phyloP scores from a whole-genome alignment of 2,888 invertebrate genomes.

The Drymonia ruficornis region DNA sequence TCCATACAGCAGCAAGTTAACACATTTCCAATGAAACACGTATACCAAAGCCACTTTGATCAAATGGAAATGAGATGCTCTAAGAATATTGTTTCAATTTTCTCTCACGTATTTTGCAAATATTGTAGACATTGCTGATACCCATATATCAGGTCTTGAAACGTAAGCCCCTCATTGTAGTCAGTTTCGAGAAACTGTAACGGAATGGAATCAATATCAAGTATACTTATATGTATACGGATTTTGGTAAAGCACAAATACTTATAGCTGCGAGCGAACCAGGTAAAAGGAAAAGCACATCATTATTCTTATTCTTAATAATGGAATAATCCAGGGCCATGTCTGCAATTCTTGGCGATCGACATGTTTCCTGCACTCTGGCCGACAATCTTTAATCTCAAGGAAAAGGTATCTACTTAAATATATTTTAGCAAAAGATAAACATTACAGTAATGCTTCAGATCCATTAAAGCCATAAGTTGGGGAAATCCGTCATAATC shows the following conservation, averaged over 20 bases:
- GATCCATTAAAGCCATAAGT: slow-evolving; percentile 29
- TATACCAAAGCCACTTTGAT: slow-evolving; percentile 13
- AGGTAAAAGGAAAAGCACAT: not conserved
- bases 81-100: slow-evolving; percentile 21
- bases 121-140: slow-evolving; percentile 17
- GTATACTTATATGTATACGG: not conserved
- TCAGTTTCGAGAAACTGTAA: not conserved
- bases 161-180: not conserved
- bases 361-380: too few relatives aligned
- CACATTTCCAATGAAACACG: slow-evolving; percentile 10
- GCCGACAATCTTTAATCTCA: too few relatives aligned
- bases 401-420: too few relatives aligned
- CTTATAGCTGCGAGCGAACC: not conserved
- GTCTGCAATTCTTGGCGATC: too few relatives aligned
- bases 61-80: slow-evolving; percentile 21
- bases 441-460: not conserved
- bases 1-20: slow-evolving; percentile 4
- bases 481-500: slow-evolving; percentile 49
- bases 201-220: not conserved
- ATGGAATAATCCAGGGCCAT: too few relatives aligned
- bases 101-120: slow-evolving; percentile 15
- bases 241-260: not conserved
- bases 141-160: not conserved
- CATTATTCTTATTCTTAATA: too few relatives aligned
- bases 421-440: not conserved